These are phyloP conservation scores for Acromyrmex echinatior DNA, from an alignment of 1,140 invertebrate species.

Conservation along the genomic window DNA sequence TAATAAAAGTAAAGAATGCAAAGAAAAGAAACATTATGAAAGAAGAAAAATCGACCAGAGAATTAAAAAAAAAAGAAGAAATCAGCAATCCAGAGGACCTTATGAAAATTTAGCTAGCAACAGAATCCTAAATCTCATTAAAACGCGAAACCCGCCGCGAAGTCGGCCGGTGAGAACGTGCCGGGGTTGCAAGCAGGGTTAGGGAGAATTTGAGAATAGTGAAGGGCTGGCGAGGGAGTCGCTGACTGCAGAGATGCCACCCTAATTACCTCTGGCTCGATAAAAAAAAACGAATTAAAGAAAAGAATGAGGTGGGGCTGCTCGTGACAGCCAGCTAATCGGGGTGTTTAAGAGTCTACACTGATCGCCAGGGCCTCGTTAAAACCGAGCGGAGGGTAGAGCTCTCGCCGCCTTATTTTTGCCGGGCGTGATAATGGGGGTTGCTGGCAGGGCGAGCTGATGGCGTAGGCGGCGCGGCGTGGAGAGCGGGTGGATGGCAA, in stretches of 20 bases:
- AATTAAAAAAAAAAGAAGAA: conserved; percentile 12
- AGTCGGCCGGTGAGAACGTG: conserved; percentile 40
- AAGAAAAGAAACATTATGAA: conserved; percentile 47
- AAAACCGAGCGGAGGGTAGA: conserved; percentile 82
- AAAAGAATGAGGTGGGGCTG: conserved; percentile 86
- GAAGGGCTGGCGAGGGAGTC: conserved; percentile 57
- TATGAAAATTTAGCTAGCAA: conserved; percentile 83
- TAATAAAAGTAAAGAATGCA: background rate
- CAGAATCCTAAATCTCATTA: conserved; percentile 84
- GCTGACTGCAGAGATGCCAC: conserved; percentile 85
- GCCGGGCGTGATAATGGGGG: conserved; percentile 74
- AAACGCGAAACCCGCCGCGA: conserved; percentile 73
- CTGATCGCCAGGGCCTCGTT: conserved; percentile 86
- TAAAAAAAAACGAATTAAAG: conserved; percentile 86
- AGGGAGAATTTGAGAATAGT: conserved; percentile 15
- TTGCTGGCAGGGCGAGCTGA: conserved; percentile 66
- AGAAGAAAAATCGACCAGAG: conserved; percentile 23
- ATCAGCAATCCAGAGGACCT: conserved; percentile 76
- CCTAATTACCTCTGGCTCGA: conserved; percentile 85
- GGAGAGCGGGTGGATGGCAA: conserved; percentile 29
- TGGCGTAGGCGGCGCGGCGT: conserved; percentile 63
- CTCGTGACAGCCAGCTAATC: conserved; percentile 87
- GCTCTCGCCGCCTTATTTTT: conserved; percentile 74
- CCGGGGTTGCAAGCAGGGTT: conserved; percentile 37
- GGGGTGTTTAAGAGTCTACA: conserved; percentile 87